These are phyloP conservation scores for Artemia sinica DNA, from an alignment of 2,888 invertebrate genomes.

Conservation along the genomic window DNA sequence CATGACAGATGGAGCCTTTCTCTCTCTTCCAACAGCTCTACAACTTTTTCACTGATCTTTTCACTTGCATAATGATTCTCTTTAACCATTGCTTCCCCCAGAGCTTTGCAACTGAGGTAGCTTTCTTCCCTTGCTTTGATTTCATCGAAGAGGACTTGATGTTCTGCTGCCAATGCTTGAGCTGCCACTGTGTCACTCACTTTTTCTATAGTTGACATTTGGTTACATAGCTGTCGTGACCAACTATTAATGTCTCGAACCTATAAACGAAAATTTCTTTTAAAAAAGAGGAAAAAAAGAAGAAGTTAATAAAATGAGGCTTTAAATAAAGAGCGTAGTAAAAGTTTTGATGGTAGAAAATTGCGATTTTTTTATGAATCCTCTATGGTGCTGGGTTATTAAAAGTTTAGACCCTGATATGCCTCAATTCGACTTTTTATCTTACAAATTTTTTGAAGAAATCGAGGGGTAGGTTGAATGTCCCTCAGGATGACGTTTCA, in stretches of 20 bases:
- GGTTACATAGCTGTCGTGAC: constrained; percentile 57
- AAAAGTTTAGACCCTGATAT: too few relatives aligned
- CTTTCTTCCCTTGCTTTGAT: constrained; percentile 73
- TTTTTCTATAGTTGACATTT: constrained; percentile 60
- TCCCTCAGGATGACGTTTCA: too few relatives aligned
- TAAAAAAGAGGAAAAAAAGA: constrained; percentile 1
- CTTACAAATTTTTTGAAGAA: not conserved
- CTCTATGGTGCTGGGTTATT: too few relatives aligned
- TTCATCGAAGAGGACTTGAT: constrained; percentile 60
- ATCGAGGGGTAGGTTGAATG: too few relatives aligned
- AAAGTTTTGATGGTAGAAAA: too few relatives aligned
- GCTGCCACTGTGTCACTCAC: constrained; percentile 64
- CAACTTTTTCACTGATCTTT: constrained; percentile 61
- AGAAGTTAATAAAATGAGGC: not conserved
- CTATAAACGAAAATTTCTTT: constrained; percentile 30
- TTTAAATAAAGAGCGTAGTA: not conserved
- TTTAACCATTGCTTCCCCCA: constrained; percentile 65
- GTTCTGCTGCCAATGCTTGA: constrained; percentile 62
- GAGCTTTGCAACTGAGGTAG: constrained; percentile 52
- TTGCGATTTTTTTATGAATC: too few relatives aligned
- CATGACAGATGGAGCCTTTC: constrained; percentile 62
- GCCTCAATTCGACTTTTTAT: too few relatives aligned
- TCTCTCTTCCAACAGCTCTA: constrained; percentile 56
- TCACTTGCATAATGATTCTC: constrained; percentile 54
- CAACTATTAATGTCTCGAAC: constrained; percentile 74